Evolutionary conservation across 2,113 vertebrate species (phyloP).

Genomic region (Jaculus jaculus): DNA sequence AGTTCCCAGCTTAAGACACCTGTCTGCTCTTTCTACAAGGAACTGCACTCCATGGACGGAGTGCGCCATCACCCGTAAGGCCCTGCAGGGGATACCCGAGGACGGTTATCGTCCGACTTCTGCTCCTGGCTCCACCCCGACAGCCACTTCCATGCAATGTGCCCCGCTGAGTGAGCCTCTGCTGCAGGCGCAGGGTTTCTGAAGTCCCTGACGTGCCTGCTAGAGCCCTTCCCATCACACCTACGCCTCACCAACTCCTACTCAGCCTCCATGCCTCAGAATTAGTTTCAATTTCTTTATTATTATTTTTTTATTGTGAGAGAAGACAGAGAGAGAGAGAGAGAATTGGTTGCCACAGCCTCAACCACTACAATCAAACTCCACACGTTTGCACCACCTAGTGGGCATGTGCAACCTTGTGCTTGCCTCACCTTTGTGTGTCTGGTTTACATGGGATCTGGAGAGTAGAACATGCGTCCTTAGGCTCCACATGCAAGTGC

Average conservation of each 20-base stretch:
- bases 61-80: fast-evolving
- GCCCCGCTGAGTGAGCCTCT: fast-evolving
- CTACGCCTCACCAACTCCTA: not conserved
- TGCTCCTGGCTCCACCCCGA: fast-evolving
- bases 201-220: not conserved
- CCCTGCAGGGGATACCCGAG: fast-evolving
- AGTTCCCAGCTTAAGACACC: not conserved
- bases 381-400: too few relatives aligned
- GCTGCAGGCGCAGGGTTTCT: not conserved
- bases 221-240: too few relatives aligned
- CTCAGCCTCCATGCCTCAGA: not conserved
- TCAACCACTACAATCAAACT: too few relatives aligned
- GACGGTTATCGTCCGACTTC: fast-evolving
- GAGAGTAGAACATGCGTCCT: too few relatives aligned
- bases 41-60: fast-evolving
- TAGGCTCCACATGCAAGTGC: too few relatives aligned
- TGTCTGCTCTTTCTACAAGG: not conserved
- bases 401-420: too few relatives aligned
- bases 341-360: too few relatives aligned
- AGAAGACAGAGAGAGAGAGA: too few relatives aligned
- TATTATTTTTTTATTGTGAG: too few relatives aligned
- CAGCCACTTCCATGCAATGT: fast-evolving
- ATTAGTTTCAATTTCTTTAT: not conserved
- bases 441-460: too few relatives aligned
- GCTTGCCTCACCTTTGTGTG: too few relatives aligned